Base-by-base conservation (phyloP, 2,797 vertebrate species). In the Myioborus miniatus region DNA sequence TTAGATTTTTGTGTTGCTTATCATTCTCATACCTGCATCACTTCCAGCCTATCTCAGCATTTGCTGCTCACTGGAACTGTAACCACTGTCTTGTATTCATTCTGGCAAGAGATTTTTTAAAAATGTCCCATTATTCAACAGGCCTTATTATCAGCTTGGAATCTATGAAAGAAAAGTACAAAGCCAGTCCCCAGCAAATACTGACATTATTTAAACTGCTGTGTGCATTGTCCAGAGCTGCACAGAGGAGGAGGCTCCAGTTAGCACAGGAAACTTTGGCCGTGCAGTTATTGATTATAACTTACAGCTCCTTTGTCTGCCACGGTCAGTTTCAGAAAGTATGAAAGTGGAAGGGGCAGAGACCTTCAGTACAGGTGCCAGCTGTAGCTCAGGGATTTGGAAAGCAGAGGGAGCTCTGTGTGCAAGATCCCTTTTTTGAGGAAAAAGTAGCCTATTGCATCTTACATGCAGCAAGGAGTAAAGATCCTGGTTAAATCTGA, bases 401-500 rank as follows among this genome's bases (percentile, higher is more conserved):
- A 90, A 96, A 97, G 93, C 90, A 96, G 96, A 94, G 95, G 96
- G 94, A 95, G 96, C 96, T 96, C 92, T 95, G 83, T 43, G 67
- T 92, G 92, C 84, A 92, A 64, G 43, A 79, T 89, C 18, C 26
- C 10, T 17, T 64, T 84, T 92, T 71, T 52, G 11, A 44, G 41
- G 60, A 30, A 82, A 77, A 79, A 81, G 44, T 46, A 70, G 22
- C 30, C 43, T 71, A 68, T 16, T 89, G 63, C 23, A 71, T 59
- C 8, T 88, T 86, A 39, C 1, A 41, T 30, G 24, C 58, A 80
- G 43, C 21, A 44, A 70, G 29, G 24, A 90, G 24, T 43, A 86
- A 85, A 77, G 36, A 52, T 50, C 14, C 34, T 69, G 21, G 20
- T 83, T 67, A 82, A 75, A 89, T 75, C 53, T 85, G 46, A 47